phyloP scores from a whole-genome alignment of 2,888 invertebrate species.

The Xestia sexstrigata region DNA sequence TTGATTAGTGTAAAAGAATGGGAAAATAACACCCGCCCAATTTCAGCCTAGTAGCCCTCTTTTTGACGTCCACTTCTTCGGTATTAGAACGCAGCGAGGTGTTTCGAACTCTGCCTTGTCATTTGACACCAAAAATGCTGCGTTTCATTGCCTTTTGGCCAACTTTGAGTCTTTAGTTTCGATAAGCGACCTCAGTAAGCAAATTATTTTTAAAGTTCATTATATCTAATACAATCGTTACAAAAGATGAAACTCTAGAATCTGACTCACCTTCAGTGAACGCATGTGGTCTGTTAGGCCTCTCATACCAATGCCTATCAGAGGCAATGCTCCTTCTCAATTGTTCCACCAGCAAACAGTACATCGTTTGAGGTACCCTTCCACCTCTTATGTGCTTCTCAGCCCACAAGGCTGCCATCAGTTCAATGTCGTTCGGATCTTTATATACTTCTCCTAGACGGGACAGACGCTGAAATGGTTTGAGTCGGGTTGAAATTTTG shows the following conservation, averaged over 20 bases:
- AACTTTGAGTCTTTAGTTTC: too few relatives aligned
- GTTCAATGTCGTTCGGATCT: slow-evolving; percentile 95
- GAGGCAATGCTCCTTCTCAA: slow-evolving; percentile 94
- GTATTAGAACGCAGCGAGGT: too few relatives aligned
- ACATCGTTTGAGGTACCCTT: slow-evolving; percentile 95
- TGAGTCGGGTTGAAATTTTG: background rate
- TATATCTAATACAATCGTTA: background rate
- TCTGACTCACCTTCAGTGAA: slow-evolving; percentile 68
- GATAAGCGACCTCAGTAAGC: too few relatives aligned
- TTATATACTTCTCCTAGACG: slow-evolving; percentile 66
- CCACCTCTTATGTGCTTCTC: slow-evolving; percentile 94
- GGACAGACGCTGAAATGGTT: slow-evolving; percentile 51
- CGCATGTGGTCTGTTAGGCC: slow-evolving; percentile 67
- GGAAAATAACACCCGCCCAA: too few relatives aligned
- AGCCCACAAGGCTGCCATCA: slow-evolving; percentile 96
- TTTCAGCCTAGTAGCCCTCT: too few relatives aligned
- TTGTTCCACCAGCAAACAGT: slow-evolving; percentile 96
- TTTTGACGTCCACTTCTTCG: too few relatives aligned
- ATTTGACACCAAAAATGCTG: too few relatives aligned
- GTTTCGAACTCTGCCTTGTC: too few relatives aligned
- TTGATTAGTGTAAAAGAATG: too few relatives aligned
- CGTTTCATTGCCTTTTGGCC: too few relatives aligned
- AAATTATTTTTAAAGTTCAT: too few relatives aligned
- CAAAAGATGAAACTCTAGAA: background rate
- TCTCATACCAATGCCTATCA: slow-evolving; percentile 94